Evolutionary conservation across 2,113 vertebrate genomes (phyloP), one percentile per base, ranked within the genome.

Genomic region (Sarotherodon lohbergeri): DNA sequence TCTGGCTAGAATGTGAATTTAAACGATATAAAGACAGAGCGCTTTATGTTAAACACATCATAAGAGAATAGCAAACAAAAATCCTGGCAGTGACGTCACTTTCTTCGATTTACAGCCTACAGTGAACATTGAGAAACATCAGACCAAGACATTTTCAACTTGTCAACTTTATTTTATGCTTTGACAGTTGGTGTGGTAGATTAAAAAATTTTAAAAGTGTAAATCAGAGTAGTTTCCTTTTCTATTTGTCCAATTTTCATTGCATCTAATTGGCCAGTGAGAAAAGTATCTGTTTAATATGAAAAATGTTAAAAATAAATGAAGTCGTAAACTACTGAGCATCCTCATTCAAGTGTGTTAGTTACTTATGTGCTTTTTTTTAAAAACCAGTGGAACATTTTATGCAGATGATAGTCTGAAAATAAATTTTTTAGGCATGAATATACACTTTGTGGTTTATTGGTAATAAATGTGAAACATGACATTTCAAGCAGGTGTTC

Each of bases 401-500:
- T 19, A 50, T 78, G 71, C 32, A 17, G 52, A n/a, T 54, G 48
- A 87, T 46, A 7, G 48, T 57, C 7, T 79, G 56, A 86, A 41
- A 63, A 73, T 46, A 8, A 12, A n/a, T 5, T 39, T 9, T 55
- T 19, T 9, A n/a, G 3, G 22, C 6, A 36, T 76, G 11, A 63
- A 48, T 59, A 6, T 81, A 12, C 7, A 82, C 11, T 57, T n/a
- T 55, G 34, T 71, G 6, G 13, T 83, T 81, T 29, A 34, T 32
- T 80, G 4, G 17, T 27, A 79, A 14, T 10, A 11, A 76, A 41
- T n/a, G 85, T 84, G 7, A 90, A 91, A 89, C 7, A 22, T n/a
- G 71, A 87, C 66, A 84, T 86, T 81, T 84, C 14, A 86, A 80
- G 85, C 43, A 87, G 32, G 29, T 89, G 24, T 93, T 93, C 89